Conservation (phyloP, 2,113 vertebrate genomes). For the Natator depressus region DNA sequence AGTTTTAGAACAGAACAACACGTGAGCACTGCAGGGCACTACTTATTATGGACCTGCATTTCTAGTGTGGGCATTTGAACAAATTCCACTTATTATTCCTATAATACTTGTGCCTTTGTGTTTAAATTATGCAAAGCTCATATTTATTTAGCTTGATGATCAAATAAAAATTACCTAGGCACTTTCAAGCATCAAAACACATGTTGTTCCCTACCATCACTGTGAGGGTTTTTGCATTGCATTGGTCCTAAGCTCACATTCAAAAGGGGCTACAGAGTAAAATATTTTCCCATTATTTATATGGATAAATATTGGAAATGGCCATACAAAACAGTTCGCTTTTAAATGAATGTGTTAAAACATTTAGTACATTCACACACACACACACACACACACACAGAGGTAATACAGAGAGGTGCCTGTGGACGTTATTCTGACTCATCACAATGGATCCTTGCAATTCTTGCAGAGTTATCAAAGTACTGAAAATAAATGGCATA, state of each 20-base stretch:
- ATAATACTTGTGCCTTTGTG: not conserved
- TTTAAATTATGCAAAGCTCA: not conserved
- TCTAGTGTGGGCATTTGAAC: not conserved
- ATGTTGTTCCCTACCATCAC: rapidly evolving
- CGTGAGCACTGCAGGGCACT: not conserved
- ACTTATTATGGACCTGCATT: rapidly evolving
- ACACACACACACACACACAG: not conserved
- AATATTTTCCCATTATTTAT: not conserved
- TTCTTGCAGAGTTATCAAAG: not conserved
- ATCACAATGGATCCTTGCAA: not conserved
- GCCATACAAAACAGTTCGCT: not conserved
- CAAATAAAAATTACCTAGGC: not conserved
- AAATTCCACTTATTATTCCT: not conserved
- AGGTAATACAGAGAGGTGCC: not conserved
- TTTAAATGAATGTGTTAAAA: not conserved
- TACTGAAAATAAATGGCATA: not conserved
- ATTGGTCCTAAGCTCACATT: not conserved
- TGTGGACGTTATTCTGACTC: not conserved
- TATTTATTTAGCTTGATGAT: not conserved
- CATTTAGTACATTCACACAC: not conserved
- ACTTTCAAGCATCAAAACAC: not conserved
- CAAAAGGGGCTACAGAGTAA: not conserved
- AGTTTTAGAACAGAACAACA: not conserved
- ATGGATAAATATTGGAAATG: not conserved
- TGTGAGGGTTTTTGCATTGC: not conserved